Evolutionary conservation across 2,113 vertebrate genomes (phyloP).

Genomic region (Spizaetus ornatus): DNA sequence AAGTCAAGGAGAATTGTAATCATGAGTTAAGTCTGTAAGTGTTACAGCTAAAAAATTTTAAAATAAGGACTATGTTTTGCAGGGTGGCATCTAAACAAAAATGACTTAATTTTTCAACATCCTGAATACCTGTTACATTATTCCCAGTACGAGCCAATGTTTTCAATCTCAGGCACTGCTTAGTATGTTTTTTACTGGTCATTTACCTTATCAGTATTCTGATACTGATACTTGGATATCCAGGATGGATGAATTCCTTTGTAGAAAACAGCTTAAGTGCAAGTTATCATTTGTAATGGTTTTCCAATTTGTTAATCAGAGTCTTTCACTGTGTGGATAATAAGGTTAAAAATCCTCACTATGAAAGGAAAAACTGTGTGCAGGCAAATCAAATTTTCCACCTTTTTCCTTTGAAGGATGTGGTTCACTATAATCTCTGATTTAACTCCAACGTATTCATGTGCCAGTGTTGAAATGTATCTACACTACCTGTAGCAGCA

Average conservation of each 20-base stretch:
- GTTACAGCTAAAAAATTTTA: background rate
- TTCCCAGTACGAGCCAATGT: background rate
- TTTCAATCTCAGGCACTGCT: background rate
- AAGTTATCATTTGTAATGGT: background rate
- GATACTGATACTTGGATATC: background rate
- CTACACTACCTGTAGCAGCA: background rate
- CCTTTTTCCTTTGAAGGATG: background rate
- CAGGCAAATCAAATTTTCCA: background rate
- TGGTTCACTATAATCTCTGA: background rate
- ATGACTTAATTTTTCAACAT: background rate
- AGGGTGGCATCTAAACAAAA: background rate
- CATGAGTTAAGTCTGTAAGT: background rate
- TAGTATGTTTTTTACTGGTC: background rate
- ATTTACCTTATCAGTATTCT: background rate
- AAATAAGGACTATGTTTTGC: background rate
- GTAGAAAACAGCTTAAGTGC: background rate
- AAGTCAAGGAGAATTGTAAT: background rate
- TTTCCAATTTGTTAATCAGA: conserved; percentile 2
- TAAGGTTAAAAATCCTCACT: background rate
- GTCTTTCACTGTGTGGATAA: background rate
- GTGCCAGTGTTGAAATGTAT: background rate
- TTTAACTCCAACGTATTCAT: background rate
- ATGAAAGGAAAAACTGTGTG: background rate
- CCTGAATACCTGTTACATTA: background rate
- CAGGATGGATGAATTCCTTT: background rate